Percentiles rank a stretch among this genome's conserved stretches.
phyloP scores from a whole-genome alignment of 2,797 vertebrate genomes.

The Gymnocypris eckloni region DNA sequence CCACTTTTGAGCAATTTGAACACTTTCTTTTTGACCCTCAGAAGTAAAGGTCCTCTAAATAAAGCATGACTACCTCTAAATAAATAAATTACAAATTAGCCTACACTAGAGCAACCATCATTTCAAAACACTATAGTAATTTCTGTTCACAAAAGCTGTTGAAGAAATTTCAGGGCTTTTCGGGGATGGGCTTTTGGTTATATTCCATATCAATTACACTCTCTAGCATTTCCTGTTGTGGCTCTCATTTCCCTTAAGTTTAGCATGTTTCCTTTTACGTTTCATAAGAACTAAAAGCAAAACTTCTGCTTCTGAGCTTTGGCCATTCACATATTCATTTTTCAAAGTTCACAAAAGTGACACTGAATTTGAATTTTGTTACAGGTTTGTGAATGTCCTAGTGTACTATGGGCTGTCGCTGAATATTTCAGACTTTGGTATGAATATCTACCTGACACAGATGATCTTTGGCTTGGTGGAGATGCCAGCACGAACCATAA shows the following conservation, averaged over 20 bases:
- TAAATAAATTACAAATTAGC: background rate
- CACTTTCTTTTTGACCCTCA: background rate
- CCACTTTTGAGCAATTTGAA: too few relatives aligned
- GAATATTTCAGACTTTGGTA: constrained; percentile 84
- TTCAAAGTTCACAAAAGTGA: background rate
- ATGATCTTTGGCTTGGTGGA: constrained; percentile 87
- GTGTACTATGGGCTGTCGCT: constrained; percentile 86
- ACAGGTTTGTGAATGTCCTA: constrained; percentile 86
- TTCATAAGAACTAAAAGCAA: background rate
- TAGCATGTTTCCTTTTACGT: background rate
- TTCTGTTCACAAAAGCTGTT: background rate
- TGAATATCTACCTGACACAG: constrained; percentile 89
- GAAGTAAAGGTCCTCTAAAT: background rate
- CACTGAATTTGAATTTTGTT: constrained; percentile 40
- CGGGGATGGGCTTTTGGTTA: background rate
- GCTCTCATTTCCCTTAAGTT: background rate
- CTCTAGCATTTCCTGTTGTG: background rate
- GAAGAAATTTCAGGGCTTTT: background rate
- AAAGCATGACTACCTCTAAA: background rate
- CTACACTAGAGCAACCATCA: background rate
- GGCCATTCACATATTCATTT: background rate
- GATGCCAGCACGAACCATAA: constrained; percentile 78
- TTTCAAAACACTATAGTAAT: background rate
- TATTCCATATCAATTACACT: background rate
- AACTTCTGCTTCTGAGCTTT: background rate